A percentile compares a stretch with the other conserved stretches of the same genome.
These are phyloP conservation scores for Hirtodrosophila alboralis DNA, from an alignment of 2,888 invertebrate genomes.

Conservation along the genomic window DNA sequence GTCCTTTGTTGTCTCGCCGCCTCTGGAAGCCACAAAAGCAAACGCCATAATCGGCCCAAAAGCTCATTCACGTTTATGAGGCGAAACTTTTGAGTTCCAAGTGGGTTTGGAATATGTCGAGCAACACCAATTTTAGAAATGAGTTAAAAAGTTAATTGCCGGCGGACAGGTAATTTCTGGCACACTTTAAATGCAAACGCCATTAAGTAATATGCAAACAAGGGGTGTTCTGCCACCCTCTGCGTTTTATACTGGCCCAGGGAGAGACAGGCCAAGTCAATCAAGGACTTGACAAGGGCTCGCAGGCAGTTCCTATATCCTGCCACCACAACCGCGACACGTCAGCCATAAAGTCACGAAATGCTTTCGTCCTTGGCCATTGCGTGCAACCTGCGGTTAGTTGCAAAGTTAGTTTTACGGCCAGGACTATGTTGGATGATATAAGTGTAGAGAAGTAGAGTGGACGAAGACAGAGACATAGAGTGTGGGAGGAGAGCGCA, in stretches of 20 bases:
- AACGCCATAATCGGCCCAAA: conserved; percentile 32
- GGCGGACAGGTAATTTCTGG: conserved; percentile 78
- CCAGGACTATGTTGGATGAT: not conserved
- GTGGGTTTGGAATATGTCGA: conserved; percentile 1
- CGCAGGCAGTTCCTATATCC: conserved; percentile 7
- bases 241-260: not conserved
- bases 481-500: conserved; percentile 4
- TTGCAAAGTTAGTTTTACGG: conserved; percentile 56
- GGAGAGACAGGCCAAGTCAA: conserved; percentile 56
- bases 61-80: conserved; percentile 62
- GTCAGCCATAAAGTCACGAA: conserved; percentile 80
- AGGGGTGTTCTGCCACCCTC: conserved; percentile 60
- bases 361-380: conserved; percentile 55
- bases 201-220: conserved; percentile 80
- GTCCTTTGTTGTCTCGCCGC: conserved; percentile 33
- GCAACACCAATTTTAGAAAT: conserved; percentile 50
- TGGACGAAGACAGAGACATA: conserved; percentile 5
- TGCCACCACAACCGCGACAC: conserved; percentile 55
- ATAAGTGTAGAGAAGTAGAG: conserved; percentile 1
- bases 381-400: conserved; percentile 69
- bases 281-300: conserved; percentile 65
- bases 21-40: conserved; percentile 20
- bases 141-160: conserved; percentile 79
- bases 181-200: conserved; percentile 76
- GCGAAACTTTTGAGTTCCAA: conserved; percentile 52